Base-by-base conservation (phyloP, 2,113 vertebrate species). In the Heliornis fulica region DNA sequence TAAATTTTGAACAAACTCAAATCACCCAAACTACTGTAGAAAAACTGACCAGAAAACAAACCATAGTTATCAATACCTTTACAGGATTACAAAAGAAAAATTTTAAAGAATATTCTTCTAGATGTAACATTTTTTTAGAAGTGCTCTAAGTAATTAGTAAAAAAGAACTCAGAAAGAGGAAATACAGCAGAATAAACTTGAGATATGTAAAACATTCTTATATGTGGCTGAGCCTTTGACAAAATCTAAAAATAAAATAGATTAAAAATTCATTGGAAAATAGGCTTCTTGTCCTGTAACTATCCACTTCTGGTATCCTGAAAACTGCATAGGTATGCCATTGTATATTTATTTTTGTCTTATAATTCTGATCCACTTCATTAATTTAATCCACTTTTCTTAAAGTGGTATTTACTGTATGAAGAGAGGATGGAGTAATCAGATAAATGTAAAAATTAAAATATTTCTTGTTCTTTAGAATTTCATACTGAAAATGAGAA, bases 1-100 rank as follows among this genome's bases (percentile, higher is more conserved):
- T 97, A 95, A 75, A 93, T 94, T 78, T 89, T 94, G 31, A 96
- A 95, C 88, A 96, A 97, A 94, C 10, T 91, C 61, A 75, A 95
- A 93, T 96, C 56, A 88, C 3, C 15, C 15, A 34, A 85, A 57
- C 1, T 43, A 22, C 34, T 87, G 11, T 22, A 93, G 93, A 61
- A 95, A 54, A 4, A n/a, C 25, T 71, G 41, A 68, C 25, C 13
- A 89, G 71, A 79, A 85, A 83, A 60, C 4, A 91, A 94, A 81
- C 15, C 23, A 20, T 5, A n/a, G 11, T 11, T 72, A 51, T 63
- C 46, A 76, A 40, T 25, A 20, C 5, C 21, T 23, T 2, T 34
- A 59, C 22, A 14, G 6, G 31, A 46, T 14, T 16, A 48, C 15
- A 22, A 82, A 61, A 57, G 14, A 54, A 69, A 16, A 25, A 70